phyloP scores from a whole-genome alignment of 2,797 vertebrate species.

The Cuniculus paca region DNA sequence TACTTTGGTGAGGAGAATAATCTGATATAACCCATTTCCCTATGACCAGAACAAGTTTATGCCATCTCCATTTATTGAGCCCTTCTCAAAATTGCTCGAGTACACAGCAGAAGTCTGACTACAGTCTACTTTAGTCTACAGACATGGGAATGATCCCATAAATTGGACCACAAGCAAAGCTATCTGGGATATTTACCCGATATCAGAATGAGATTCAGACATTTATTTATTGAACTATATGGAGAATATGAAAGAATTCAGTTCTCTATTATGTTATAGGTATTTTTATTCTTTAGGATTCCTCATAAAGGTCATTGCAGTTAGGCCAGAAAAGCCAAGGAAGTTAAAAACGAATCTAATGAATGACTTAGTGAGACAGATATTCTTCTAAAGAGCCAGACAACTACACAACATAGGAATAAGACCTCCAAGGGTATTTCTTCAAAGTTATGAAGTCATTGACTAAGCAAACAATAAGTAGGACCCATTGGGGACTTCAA shows the following conservation, averaged over 20 bases:
- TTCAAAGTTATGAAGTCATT: slow-evolving; percentile 1
- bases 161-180: neutral
- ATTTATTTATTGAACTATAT: slow-evolving; percentile 31
- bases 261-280: neutral
- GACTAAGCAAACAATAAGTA: neutral
- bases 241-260: slow-evolving; percentile 49
- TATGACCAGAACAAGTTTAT: neutral
- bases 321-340: neutral
- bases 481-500: neutral
- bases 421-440: neutral
- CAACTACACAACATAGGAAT: neutral
- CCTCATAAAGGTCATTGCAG: slow-evolving; percentile 1
- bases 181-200: slow-evolving; percentile 28
- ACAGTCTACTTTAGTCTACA: neutral
- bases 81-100: neutral
- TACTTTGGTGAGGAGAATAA: slow-evolving; percentile 48
- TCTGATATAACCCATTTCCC: neutral
- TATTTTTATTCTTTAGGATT: slow-evolving; percentile 40
- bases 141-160: neutral
- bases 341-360: slow-evolving; percentile 21
- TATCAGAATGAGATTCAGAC: neutral
- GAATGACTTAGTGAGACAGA: slow-evolving; percentile 5
- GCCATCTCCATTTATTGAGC: neutral
- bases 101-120: neutral
- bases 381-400: neutral